phyloP scores from a whole-genome alignment of 2,797 vertebrate genomes.

The Dromococcyx pavoninus region DNA sequence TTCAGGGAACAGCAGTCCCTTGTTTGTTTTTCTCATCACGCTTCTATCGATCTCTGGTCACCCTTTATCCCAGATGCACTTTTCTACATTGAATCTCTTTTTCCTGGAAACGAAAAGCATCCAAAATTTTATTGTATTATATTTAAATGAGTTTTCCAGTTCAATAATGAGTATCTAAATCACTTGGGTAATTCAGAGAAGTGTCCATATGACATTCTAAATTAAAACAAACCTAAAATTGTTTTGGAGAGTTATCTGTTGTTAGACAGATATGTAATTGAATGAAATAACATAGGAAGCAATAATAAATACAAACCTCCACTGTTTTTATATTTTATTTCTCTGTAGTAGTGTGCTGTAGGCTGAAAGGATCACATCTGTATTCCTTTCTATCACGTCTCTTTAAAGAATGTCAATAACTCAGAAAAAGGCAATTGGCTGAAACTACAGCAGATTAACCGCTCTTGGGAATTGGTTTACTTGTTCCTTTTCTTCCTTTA shows the following conservation, averaged over 20 bases:
- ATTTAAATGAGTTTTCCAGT: conserved; percentile 37
- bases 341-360: neutral
- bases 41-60: neutral
- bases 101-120: neutral
- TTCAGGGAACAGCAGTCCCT: neutral
- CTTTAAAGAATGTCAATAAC: neutral
- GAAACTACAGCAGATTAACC: neutral
- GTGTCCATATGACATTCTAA: neutral
- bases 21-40: neutral
- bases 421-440: neutral
- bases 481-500: neutral
- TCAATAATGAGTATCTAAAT: conserved; percentile 19
- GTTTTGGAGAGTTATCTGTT: neutral
- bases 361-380: neutral
- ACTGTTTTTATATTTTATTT: neutral
- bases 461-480: neutral
- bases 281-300: neutral
- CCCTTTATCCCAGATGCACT: neutral
- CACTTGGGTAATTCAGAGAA: neutral
- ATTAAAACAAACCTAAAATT: conserved; percentile 26
- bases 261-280: neutral
- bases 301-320: neutral
- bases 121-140: neutral
- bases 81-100: neutral
- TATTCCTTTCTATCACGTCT: neutral